These are phyloP conservation scores for Collichthys lucidus DNA, from an alignment of 2,113 vertebrate species.

Conservation along the genomic window DNA sequence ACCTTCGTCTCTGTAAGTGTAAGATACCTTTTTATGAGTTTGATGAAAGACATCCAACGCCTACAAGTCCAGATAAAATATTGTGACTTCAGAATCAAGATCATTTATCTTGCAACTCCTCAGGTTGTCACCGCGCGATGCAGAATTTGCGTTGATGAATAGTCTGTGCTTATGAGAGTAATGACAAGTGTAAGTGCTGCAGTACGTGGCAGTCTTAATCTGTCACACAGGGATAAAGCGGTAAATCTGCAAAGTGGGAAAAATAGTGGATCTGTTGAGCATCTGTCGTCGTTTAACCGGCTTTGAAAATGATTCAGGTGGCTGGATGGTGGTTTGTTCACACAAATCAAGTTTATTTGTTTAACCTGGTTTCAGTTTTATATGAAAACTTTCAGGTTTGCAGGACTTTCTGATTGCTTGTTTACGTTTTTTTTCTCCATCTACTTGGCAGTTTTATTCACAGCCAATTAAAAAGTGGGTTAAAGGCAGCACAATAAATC, in stretches of 20 bases:
- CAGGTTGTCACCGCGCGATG: neutral
- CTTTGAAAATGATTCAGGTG: no score
- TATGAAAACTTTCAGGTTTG: no score
- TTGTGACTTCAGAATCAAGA: neutral
- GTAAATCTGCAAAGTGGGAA: neutral
- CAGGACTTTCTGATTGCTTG: neutral
- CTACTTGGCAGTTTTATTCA: slow-evolving; percentile 9
- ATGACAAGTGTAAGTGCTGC: neutral
- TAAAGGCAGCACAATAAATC: slow-evolving; percentile 17
- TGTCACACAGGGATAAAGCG: neutral
- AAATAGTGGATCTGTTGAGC: no score
- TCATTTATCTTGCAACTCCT: neutral
- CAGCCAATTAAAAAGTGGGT: slow-evolving; percentile 20
- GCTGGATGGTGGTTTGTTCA: neutral
- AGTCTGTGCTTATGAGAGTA: neutral
- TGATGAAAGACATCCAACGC: neutral
- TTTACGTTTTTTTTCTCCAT: neutral
- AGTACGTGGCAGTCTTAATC: neutral
- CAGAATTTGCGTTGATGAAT: neutral
- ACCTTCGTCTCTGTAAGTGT: neutral
- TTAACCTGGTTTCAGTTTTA: neutral
- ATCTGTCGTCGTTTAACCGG: neutral
- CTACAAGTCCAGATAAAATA: neutral
- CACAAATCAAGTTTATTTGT: neutral
- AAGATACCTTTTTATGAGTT: neutral